Conservation (phyloP, 2,888 invertebrate genomes). For the Microctonus aethiopoides region DNA sequence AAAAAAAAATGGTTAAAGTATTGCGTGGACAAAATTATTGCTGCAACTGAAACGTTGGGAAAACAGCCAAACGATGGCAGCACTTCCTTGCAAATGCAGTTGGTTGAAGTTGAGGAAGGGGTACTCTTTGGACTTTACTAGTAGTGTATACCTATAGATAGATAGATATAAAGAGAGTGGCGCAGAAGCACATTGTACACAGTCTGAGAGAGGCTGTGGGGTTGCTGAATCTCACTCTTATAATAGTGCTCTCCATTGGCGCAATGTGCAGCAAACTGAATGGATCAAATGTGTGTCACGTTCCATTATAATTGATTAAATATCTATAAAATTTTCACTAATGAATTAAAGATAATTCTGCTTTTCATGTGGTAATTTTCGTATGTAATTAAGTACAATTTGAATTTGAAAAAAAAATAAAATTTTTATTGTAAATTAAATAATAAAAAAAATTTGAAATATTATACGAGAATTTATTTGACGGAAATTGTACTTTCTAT, state of each 20-base stretch:
- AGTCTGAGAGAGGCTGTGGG: conserved; percentile 17
- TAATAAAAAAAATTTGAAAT: background rate
- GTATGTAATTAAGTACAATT: no score
- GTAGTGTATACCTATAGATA: background rate
- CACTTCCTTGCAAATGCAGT: conserved; percentile 46
- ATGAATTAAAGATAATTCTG: background rate
- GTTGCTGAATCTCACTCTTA: conserved; percentile 30
- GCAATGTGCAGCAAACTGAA: conserved; percentile 39
- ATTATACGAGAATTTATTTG: no score
- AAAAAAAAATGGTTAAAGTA: background rate
- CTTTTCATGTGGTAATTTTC: no score
- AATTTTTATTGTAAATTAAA: no score
- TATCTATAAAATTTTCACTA: background rate
- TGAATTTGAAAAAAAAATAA: no score
- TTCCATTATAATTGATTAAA: background rate
- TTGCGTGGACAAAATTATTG: conserved; percentile 47
- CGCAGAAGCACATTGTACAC: conserved; percentile 35
- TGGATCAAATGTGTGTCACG: conserved; percentile 24
- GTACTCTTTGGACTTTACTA: background rate
- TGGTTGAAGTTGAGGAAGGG: conserved; percentile 27
- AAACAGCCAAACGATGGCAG: conserved; percentile 50
- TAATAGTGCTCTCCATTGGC: conserved; percentile 41
- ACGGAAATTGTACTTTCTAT: no score
- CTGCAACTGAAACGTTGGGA: conserved; percentile 39
- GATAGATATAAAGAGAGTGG: conserved; percentile 18